Conservation (phyloP, 2,797 vertebrate genomes). For the Periparus ater region DNA sequence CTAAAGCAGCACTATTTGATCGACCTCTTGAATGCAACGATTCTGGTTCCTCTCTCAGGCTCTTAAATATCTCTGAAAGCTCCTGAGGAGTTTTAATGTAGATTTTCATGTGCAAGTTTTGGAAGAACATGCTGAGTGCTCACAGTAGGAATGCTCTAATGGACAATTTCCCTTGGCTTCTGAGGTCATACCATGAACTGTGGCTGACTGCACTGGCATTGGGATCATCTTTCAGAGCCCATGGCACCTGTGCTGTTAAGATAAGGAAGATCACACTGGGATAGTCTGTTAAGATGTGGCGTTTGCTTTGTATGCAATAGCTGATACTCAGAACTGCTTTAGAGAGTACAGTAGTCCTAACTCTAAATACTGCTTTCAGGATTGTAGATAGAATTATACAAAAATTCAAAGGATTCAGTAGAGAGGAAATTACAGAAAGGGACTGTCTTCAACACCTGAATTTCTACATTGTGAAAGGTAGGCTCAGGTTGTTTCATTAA, state of each 20-base stretch:
- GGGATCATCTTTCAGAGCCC: neutral
- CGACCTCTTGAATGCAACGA: rapidly evolving
- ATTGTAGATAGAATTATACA: neutral
- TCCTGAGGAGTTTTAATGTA: neutral
- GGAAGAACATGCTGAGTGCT: neutral
- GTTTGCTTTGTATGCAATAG: neutral
- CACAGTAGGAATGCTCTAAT: neutral
- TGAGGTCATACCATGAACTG: neutral
- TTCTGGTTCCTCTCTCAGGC: neutral
- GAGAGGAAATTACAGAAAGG: neutral
- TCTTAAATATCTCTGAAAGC: neutral
- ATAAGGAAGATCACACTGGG: neutral
- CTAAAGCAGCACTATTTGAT: neutral
- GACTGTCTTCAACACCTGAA: neutral
- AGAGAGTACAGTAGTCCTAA: neutral
- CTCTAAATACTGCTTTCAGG: neutral
- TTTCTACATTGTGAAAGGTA: neutral
- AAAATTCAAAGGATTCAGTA: neutral
- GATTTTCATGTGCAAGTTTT: neutral
- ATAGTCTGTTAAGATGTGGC: neutral
- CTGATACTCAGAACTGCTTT: neutral
- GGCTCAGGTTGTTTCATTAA: neutral
- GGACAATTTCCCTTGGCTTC: neutral
- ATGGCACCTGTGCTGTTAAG: neutral
- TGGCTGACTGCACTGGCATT: neutral